Percentiles rank a stretch among this genome's conserved stretches.
Evolutionary conservation across 2,113 vertebrate species (phyloP).

Genomic region (Neoarius graeffei): DNA sequence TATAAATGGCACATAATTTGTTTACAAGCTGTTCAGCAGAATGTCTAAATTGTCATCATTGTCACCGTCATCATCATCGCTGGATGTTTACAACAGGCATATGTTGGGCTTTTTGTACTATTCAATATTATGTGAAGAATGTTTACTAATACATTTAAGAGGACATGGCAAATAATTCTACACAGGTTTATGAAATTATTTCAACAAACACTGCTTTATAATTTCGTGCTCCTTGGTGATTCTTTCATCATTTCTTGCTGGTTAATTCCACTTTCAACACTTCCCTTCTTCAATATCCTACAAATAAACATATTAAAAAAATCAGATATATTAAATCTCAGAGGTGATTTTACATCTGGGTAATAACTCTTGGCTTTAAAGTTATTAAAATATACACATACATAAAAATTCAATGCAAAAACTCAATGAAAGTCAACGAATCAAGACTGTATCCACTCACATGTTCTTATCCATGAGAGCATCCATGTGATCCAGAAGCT

Average conservation of each 20-base stretch:
- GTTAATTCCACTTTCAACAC: slow-evolving; percentile 17
- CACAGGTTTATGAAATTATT: background rate
- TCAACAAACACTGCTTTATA: slow-evolving; percentile 31
- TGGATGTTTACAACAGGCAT: too few relatives aligned
- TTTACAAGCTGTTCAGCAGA: too few relatives aligned
- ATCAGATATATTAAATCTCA: background rate
- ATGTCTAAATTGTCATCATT: too few relatives aligned
- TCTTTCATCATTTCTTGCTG: slow-evolving; percentile 11
- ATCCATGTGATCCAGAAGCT: slow-evolving; percentile 71
- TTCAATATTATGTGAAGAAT: too few relatives aligned
- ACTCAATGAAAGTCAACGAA: background rate
- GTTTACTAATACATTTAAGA: too few relatives aligned
- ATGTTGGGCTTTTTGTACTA: too few relatives aligned
- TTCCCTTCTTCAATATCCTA: slow-evolving; percentile 35
- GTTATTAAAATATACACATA: background rate
- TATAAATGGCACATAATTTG: too few relatives aligned
- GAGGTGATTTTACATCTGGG: background rate
- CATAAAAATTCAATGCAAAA: background rate
- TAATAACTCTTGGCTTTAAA: background rate
- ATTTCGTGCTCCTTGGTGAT: slow-evolving; percentile 22
- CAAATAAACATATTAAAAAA: slow-evolving; percentile 3
- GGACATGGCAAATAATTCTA: too few relatives aligned
- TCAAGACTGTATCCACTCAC: slow-evolving; percentile 51
- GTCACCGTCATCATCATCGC: too few relatives aligned
- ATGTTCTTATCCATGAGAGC: slow-evolving; percentile 10